Evolutionary conservation across 2,797 vertebrate species (phyloP).

Genomic region (Chloroceryle inda): DNA sequence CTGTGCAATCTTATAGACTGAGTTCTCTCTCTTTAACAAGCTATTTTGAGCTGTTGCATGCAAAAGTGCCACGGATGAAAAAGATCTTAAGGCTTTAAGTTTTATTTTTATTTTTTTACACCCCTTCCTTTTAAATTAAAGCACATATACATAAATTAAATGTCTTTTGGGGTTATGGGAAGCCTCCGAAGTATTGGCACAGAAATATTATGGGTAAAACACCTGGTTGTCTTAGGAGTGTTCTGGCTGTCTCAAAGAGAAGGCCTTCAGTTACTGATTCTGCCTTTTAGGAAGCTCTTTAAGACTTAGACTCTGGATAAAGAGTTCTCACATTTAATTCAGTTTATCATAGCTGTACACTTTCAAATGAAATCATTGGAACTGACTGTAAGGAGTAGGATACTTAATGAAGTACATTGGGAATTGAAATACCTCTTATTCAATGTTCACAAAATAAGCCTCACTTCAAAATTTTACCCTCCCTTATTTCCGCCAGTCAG

Average conservation of each 20-base stretch:
- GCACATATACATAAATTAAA: neutral
- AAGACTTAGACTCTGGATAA: neutral
- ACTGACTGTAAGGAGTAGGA: neutral
- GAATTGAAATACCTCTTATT: constrained; percentile 11
- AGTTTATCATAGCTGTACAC: constrained; percentile 22
- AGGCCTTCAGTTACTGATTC: neutral
- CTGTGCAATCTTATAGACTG: neutral
- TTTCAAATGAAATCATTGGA: constrained; percentile 28
- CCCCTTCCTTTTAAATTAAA: neutral
- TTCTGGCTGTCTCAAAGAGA: neutral
- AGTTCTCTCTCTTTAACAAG: neutral
- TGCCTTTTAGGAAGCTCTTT: neutral
- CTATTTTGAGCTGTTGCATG: neutral
- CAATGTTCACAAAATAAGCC: neutral
- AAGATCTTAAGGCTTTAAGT: neutral
- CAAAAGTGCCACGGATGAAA: accelerated
- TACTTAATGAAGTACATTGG: constrained; percentile 31
- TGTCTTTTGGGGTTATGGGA: neutral
- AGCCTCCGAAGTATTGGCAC: neutral
- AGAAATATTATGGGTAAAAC: neutral
- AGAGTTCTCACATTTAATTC: constrained; percentile 27
- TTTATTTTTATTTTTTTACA: neutral
- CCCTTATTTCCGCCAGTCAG: neutral
- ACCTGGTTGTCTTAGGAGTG: neutral
- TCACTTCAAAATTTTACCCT: neutral